Evolutionary conservation across 2,888 invertebrate species (phyloP), one percentile per base, ranked within the genome.

Genomic region (Parapristionchus giblindavisi): DNA sequence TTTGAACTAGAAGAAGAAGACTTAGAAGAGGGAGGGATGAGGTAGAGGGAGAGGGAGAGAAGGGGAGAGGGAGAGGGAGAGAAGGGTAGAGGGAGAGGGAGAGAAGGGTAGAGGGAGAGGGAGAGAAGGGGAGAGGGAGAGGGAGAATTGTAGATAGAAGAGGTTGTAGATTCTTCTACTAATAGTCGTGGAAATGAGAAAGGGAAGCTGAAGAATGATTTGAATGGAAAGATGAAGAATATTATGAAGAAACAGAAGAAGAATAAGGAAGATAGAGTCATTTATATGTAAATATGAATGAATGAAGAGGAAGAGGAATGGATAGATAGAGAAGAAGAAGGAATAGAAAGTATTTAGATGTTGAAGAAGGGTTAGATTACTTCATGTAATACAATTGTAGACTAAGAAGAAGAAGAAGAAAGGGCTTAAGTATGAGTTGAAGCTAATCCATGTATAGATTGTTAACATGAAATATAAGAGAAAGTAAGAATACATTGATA

Each of bases 381-480:
- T n/a, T 40, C 63, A 43, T 43, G 63, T 65, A 65, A 65, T 40
- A 43, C 43, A 65, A 65, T 65, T 65, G 43, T 17, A 43, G 11
- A 61, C 40, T 61, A 40, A 63, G 27, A 43, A 14, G 11, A 24
- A n/a, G 63, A 65, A 43, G 63, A 38, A 32, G 24, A n/a, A 43
- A 43, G 34, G 61, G 43, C 43, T 65, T 65, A 65, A 27, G n/a
- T n/a, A n/a, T n/a, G n/a, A n/a, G n/a, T n/a, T n/a, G 40, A 40
- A 36, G 40, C 63, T 65, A 65, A 65, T 40, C 63, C 43, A 6
- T 3, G 43, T 65, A 40, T 27, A 65, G 63, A 65, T 65, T 65
- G 63, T 65, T 65, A 65, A 65, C 63, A 65, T 65, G 63, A 43
- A 43, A n/a, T 40, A 65, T 65, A 65, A n/a, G n/a, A n/a, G n/a